These are phyloP conservation scores for Sialia sialis DNA, from an alignment of 2,113 vertebrate species.

Conservation along the genomic window DNA sequence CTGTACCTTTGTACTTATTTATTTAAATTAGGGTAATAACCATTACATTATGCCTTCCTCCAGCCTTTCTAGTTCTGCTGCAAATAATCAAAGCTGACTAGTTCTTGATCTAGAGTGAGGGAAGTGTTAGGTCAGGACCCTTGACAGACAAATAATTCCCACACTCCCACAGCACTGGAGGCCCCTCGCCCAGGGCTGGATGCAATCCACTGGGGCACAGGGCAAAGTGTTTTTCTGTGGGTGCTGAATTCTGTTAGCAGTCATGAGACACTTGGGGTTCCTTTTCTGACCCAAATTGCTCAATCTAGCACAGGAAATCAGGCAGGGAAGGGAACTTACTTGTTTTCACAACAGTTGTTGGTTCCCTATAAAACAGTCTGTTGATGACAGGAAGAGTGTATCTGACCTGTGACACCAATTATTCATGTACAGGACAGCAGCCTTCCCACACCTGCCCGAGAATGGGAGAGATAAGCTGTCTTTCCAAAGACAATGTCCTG, in stretches of 20 bases:
- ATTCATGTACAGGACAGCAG: background rate
- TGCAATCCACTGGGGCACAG: background rate
- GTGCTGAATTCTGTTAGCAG: background rate
- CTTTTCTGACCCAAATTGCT: slow-evolving; percentile 1
- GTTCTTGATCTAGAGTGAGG: background rate
- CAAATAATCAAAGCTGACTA: background rate
- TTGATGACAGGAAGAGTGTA: background rate
- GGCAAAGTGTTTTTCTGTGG: background rate
- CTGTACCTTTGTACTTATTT: background rate
- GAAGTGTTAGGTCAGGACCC: background rate
- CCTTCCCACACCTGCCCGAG: background rate
- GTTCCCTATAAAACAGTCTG: background rate
- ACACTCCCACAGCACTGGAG: background rate
- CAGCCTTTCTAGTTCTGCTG: background rate
- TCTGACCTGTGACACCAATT: background rate
- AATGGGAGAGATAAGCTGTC: background rate
- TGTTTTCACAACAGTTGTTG: slow-evolving; percentile 1
- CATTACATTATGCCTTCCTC: background rate
- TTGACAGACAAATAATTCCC: background rate
- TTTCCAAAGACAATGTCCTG: background rate
- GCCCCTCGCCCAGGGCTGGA: background rate
- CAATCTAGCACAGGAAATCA: slow-evolving; percentile 33
- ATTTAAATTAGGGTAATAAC: background rate
- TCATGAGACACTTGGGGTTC: background rate
- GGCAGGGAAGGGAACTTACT: background rate